Conservation (phyloP, 2,888 invertebrate genomes). For the Limnephilus auricula region DNA sequence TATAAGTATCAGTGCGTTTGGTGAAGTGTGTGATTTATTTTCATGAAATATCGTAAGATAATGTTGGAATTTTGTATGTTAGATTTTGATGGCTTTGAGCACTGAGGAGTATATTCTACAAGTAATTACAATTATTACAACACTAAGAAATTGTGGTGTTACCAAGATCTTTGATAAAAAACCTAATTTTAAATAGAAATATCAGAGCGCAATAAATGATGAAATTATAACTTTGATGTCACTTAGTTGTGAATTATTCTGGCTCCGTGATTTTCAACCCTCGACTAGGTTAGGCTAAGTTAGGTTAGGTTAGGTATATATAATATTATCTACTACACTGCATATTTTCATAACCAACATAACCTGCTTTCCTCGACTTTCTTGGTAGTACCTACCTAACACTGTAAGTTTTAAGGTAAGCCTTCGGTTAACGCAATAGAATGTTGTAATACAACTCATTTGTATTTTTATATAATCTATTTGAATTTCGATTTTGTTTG, state of each 20-base stretch:
- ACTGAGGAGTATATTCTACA: not conserved
- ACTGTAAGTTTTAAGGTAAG: not conserved
- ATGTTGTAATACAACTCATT: not conserved
- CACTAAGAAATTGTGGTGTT: not conserved
- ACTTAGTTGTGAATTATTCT: not conserved
- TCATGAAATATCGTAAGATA: not conserved
- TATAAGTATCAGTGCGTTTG: not conserved
- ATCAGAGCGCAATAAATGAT: not conserved
- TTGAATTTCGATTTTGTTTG: too few relatives aligned
- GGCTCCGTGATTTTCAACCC: not conserved
- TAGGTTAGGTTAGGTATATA: not conserved
- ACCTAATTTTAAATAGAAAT: not conserved
- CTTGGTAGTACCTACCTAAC: not conserved
- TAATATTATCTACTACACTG: too few relatives aligned
- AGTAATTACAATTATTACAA: not conserved
- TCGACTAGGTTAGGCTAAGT: not conserved
- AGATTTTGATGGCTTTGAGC: not conserved
- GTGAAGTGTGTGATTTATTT: slow-evolving; percentile 11
- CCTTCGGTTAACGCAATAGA: too few relatives aligned
- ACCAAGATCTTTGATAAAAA: not conserved
- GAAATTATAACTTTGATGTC: not conserved
- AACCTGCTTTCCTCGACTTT: not conserved
- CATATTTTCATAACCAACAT: not conserved
- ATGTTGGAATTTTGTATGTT: not conserved
- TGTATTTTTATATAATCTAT: too few relatives aligned